These are phyloP conservation scores for Porites cylindrica DNA, from an alignment of 92 coral and sea anemone species.

Conservation along the genomic window DNA sequence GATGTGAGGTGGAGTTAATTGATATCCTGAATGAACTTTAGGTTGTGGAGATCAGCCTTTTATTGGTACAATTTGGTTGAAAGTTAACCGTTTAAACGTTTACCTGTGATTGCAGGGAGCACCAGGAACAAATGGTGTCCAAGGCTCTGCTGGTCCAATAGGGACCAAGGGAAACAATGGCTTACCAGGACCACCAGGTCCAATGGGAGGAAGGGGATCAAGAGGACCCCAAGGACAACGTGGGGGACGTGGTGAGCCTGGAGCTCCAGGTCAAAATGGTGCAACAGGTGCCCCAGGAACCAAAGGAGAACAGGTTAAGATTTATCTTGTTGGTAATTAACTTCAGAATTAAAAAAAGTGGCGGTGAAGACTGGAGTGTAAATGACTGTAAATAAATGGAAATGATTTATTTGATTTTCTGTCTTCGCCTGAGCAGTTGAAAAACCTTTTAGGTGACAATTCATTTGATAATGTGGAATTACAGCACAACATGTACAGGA, in stretches of 20 bases:
- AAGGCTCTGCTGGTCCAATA: slow-evolving; percentile 1
- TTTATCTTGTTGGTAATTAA: not conserved
- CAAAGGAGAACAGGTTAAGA: slow-evolving; percentile 50
- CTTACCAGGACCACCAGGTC: slow-evolving; percentile 12
- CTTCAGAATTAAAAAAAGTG: too few relatives aligned
- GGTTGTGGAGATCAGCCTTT: too few relatives aligned
- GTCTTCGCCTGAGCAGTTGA: too few relatives aligned
- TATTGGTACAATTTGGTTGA: too few relatives aligned
- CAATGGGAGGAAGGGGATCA: slow-evolving; percentile 8
- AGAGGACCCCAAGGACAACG: not conserved
- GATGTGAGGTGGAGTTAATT: too few relatives aligned
- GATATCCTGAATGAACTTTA: too few relatives aligned
- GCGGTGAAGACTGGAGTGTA: too few relatives aligned
- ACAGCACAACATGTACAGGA: too few relatives aligned
- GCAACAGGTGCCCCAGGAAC: not conserved
- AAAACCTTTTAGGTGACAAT: too few relatives aligned
- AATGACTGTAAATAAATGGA: too few relatives aligned
- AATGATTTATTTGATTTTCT: too few relatives aligned
- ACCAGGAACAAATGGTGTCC: slow-evolving; percentile 12
- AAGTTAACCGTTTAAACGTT: not conserved
- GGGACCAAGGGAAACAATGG: slow-evolving; percentile 30
- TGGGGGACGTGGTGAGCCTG: slow-evolving; percentile 36
- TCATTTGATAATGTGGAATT: too few relatives aligned
- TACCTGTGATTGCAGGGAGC: slow-evolving; percentile 4
- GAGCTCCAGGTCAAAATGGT: slow-evolving; percentile 34